phyloP scores from a whole-genome alignment of 2,888 invertebrate species.

The Andrena hattorfiana region DNA sequence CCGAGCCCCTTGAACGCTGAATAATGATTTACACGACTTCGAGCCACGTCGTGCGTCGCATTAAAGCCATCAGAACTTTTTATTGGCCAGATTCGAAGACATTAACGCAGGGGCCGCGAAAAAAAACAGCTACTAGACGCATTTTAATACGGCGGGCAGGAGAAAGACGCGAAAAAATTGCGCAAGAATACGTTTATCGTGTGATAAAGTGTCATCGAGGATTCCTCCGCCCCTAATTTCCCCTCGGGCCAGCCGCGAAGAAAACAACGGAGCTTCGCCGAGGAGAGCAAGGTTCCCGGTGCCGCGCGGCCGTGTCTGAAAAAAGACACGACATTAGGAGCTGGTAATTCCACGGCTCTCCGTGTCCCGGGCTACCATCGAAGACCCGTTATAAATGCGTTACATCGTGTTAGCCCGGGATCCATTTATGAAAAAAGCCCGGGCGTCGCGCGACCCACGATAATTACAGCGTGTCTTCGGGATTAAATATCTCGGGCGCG shows the following conservation, averaged over 20 bases:
- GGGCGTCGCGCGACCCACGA: slow-evolving; percentile 47
- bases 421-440: slow-evolving; percentile 47
- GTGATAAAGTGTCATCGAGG: slow-evolving; percentile 30
- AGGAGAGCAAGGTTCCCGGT: slow-evolving; percentile 26
- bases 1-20: background rate
- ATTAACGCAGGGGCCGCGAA: background rate
- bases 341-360: slow-evolving; percentile 49
- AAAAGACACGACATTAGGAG: slow-evolving; percentile 60
- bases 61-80: too few species aligned
- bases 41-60: too few species aligned
- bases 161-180: background rate
- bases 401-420: slow-evolving; percentile 49
- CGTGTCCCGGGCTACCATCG: slow-evolving; percentile 48
- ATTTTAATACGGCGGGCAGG: background rate
- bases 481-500: slow-evolving; percentile 62
- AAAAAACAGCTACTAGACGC: background rate
- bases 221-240: slow-evolving; percentile 29
- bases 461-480: slow-evolving; percentile 64
- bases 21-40: background rate
- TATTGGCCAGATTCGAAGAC: too few species aligned
- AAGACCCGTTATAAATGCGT: slow-evolving; percentile 58
- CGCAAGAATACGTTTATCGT: slow-evolving; percentile 19
- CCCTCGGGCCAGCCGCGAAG: slow-evolving; percentile 23
- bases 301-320: slow-evolving; percentile 31
- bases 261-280: slow-evolving; percentile 38